A percentile compares a stretch with the other conserved stretches of the same genome.
Conservation (phyloP, 2,113 vertebrate species). For the Podilymbus podiceps region DNA sequence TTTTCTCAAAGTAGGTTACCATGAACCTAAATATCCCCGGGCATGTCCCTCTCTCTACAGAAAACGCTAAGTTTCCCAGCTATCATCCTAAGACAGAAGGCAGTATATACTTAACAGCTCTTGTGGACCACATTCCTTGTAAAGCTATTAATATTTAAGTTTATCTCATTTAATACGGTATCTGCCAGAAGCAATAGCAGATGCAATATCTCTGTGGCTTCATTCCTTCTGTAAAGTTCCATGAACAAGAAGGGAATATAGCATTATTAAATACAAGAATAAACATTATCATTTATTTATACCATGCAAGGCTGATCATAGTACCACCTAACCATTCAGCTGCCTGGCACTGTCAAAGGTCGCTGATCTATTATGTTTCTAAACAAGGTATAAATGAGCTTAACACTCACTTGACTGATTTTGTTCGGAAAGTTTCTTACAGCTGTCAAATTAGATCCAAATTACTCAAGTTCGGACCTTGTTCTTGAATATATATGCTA, state of each 20-base stretch:
- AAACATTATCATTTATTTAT: conserved; percentile 1
- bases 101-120: background rate
- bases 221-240: background rate
- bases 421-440: background rate
- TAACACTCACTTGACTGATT: background rate
- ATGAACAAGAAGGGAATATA: background rate
- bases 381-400: background rate
- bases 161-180: conserved; percentile 8
- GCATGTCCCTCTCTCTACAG: background rate
- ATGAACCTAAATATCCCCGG: background rate
- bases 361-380: background rate
- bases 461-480: background rate
- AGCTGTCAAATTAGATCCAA: background rate
- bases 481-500: background rate
- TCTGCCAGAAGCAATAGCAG: conserved; percentile 41
- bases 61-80: background rate
- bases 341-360: background rate
- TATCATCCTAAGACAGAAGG: background rate
- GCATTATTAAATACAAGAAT: background rate
- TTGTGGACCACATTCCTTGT: background rate
- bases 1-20: conserved; percentile 22
- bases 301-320: background rate
- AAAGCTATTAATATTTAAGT: conserved; percentile 51
- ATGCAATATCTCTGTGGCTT: background rate
- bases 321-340: background rate